phyloP scores from a whole-genome alignment of 2,113 vertebrate species.

The Grantiella picta region DNA sequence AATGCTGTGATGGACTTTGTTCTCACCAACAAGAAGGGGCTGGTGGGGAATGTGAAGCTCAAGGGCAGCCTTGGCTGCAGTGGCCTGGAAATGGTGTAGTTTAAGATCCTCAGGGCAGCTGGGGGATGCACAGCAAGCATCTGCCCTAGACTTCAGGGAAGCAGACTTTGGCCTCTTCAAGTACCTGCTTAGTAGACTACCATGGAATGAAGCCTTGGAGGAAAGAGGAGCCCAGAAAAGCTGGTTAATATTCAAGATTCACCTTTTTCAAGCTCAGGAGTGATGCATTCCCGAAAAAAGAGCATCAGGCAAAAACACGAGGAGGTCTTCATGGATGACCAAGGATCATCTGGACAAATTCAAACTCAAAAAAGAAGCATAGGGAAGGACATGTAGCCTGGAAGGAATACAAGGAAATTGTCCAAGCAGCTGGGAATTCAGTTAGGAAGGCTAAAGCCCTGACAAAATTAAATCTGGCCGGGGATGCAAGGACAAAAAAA shows the following conservation, averaged over 20 bases:
- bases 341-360: background rate
- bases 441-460: background rate
- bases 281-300: fast-evolving
- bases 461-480: background rate
- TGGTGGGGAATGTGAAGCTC: background rate
- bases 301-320: fast-evolving
- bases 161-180: background rate
- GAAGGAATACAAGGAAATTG: background rate
- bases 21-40: background rate
- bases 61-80: background rate
- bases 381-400: background rate
- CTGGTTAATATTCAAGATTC: background rate
- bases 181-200: background rate
- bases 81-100: background rate
- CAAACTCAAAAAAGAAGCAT: background rate
- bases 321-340: background rate
- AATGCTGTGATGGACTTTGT: background rate
- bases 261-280: background rate
- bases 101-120: background rate
- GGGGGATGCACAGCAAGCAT: background rate
- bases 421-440: background rate
- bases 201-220: background rate
- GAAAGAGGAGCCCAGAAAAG: background rate
- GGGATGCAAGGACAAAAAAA: background rate
- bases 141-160: background rate